These are phyloP conservation scores for Epinephelus fuscoguttatus DNA, from an alignment of 2,113 vertebrate species.

Conservation along the genomic window DNA sequence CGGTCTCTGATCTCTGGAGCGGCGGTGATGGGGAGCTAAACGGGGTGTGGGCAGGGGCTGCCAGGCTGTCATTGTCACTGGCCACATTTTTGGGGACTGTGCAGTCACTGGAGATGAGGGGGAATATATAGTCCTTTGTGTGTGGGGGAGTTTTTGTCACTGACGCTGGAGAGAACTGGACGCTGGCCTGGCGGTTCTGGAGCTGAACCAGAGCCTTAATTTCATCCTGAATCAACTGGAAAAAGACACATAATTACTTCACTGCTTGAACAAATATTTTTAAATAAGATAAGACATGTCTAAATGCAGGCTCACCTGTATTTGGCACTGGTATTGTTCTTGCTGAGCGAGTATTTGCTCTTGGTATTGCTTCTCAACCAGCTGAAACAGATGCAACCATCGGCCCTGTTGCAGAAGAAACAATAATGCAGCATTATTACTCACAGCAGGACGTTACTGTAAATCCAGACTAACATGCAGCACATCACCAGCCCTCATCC, in stretches of 20 bases:
- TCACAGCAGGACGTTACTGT: neutral
- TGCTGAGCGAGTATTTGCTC: conserved; percentile 94
- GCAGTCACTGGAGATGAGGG: conserved; percentile 44
- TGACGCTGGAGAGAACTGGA: conserved; percentile 59
- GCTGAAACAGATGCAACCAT: conserved; percentile 92
- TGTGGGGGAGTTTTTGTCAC: conserved; percentile 66
- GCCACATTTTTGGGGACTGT: conserved; percentile 23
- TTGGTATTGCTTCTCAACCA: conserved; percentile 95
- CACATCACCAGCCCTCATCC: no score
- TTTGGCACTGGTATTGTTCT: conserved; percentile 94
- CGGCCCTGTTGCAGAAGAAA: conserved; percentile 85
- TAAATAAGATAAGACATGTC: neutral
- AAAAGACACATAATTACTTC: neutral
- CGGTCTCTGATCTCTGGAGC: conserved; percentile 61
- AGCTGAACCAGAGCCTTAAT: conserved; percentile 91
- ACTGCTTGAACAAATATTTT: neutral
- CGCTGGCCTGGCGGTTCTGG: conserved; percentile 81
- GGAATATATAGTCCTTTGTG: conserved; percentile 52
- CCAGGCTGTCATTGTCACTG: conserved; percentile 52
- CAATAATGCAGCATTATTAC: neutral
- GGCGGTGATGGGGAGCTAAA: conserved; percentile 75
- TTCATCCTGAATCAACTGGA: conserved; percentile 95
- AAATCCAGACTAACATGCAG: no score
- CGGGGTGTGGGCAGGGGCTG: conserved; percentile 65
- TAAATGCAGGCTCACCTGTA: conserved; percentile 84